Base-by-base conservation (phyloP, 2,888 invertebrate species). In the Rhagium mordax region DNA sequence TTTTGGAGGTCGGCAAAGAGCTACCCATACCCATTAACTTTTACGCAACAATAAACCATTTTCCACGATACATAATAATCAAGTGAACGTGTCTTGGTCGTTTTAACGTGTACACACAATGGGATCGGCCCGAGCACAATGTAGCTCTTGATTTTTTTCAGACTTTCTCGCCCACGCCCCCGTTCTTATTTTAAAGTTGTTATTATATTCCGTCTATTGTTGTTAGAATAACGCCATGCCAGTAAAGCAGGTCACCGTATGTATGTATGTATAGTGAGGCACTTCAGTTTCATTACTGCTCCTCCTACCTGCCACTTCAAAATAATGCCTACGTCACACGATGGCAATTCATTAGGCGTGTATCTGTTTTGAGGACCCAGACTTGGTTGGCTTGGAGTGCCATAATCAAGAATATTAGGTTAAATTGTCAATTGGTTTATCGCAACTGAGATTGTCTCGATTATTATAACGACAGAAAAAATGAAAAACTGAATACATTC, bases 151-250 rank as follows among this genome's bases (percentile, higher is more conserved):
- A 65, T 72, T 75, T 75, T 77, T 74, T 67, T 59, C 59, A 75
- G 75, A 81, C 77, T 81, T 81, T 78, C 78, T 68, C 81, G 75
- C 79, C 81, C 77, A 81, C 78, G 76, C 78, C 78, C 65, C 70
- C 55, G 74, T 74, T 76, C 74, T 33, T 53, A 65, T 51, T 65
- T 53, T 65, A 65, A 69, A 72, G 72, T 72, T 60, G 65, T 78
- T 79, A 76, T 79, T 78, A 79, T 75, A 72, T 76, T 73, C 72
- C 67, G 72, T 74, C 78, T 76, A 78, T 77, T 80, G 78, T 80
- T 80, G 75, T 75, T 71, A 65, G 69, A 29, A n/a, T 33, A 67
- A 72, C 53, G 69, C 62, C 66, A 61, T 72, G 59, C 66, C 61
- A n/a, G 53, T 57, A 41, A 77, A 77, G 74, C 75, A 77, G 77